Percentiles rank a stretch among this genome's conserved stretches.
These are phyloP conservation scores for Sinhomidia bicolor DNA, from an alignment of 2,888 invertebrate species.

Conservation along the genomic window DNA sequence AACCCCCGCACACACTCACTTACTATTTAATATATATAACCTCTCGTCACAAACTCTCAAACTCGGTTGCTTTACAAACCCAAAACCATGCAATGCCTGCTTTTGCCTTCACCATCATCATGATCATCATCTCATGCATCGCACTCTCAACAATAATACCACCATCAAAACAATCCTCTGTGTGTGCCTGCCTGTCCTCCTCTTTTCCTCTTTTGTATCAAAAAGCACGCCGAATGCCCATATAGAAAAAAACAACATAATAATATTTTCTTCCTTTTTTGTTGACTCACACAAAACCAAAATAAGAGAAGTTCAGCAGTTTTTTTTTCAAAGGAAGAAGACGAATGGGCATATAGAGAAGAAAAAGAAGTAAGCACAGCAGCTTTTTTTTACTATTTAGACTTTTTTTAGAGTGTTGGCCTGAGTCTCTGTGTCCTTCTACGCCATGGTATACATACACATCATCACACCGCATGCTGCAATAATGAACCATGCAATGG, in stretches of 20 bases:
- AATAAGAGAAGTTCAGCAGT: constrained; percentile 25
- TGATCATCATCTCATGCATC: too few relatives aligned
- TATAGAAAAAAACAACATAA: background rate
- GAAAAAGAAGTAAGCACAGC: background rate
- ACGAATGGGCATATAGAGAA: background rate
- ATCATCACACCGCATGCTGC: background rate
- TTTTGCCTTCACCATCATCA: background rate
- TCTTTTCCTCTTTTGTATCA: background rate
- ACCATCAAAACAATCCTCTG: background rate
- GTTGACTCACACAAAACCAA: constrained; percentile 25
- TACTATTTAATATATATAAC: background rate
- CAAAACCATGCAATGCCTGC: background rate
- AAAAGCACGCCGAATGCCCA: background rate
- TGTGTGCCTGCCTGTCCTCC: background rate
- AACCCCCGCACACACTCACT: constrained; percentile 21
- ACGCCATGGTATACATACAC: background rate
- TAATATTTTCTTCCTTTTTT: constrained; percentile 25
- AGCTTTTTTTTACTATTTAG: background rate
- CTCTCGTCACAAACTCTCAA: background rate
- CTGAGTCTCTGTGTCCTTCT: background rate
- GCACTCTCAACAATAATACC: background rate
- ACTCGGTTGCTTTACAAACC: background rate
- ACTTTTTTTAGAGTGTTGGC: constrained; percentile 9
- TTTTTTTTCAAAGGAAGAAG: constrained; percentile 3
- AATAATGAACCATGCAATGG: too few relatives aligned